A percentile compares a stretch with the other conserved stretches of the same genome.
Conservation (phyloP, 37 sponge, comb jelly and placozoan genomes). For the Diacarnus erythraeanus region DNA sequence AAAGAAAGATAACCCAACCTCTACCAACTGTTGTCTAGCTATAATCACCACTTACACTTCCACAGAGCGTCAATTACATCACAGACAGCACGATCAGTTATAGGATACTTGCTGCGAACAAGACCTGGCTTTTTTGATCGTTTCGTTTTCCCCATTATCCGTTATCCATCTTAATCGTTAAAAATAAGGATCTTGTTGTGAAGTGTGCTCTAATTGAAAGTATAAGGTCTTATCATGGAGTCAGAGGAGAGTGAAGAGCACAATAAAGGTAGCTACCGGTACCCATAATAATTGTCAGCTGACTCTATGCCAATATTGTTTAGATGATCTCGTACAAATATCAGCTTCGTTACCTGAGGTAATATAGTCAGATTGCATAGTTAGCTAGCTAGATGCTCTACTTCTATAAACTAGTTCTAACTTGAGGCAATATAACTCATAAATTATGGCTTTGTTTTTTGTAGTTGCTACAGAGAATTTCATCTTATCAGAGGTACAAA, state of each 20-base stretch:
- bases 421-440: background rate
- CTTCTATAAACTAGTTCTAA: too few relatives aligned
- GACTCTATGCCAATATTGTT: too few relatives aligned
- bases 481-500: conserved; percentile 3
- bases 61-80: conserved; percentile 53
- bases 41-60: conserved; percentile 30
- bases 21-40: background rate
- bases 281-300: too few relatives aligned
- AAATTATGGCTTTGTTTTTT: background rate
- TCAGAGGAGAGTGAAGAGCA: too few relatives aligned
- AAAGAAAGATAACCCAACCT: background rate
- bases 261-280: too few relatives aligned
- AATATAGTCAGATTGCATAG: background rate
- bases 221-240: background rate
- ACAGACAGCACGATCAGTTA: background rate
- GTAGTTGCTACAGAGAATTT: background rate
- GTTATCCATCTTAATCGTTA: too few relatives aligned
- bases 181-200: too few relatives aligned
- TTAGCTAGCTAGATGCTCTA: background rate
- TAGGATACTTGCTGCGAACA: background rate
- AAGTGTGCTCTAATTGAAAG: background rate
- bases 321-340: background rate
- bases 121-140: background rate
- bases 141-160: background rate
- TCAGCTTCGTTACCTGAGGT: background rate